Base-by-base conservation (phyloP, 2,888 invertebrate genomes). In the Coecobrya sp. region DNA sequence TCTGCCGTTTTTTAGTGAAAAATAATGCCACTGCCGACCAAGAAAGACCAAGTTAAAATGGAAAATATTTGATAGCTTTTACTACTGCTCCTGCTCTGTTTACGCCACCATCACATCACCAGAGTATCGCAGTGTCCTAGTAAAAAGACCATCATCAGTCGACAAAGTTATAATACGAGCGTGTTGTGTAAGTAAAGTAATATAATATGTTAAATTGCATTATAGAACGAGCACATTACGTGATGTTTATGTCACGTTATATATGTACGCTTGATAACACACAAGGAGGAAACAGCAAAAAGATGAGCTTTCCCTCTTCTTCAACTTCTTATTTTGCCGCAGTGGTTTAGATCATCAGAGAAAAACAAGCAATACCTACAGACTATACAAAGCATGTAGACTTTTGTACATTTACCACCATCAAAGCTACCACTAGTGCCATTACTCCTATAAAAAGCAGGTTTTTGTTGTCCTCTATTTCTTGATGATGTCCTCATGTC, bases 161-260 rank as follows among this genome's bases (percentile, higher is more conserved):
- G 16, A 79, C 11, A 76, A 76, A 76, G 70, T 73, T 42, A 73
- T 42, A 73, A 73, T 68, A 68, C 30, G 65, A 45, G 22, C 45
- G 42, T 76, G 42, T 76, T 45, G 73, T 76, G 45, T 76, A 19
- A 42, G 27, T 8, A 73, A 59, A 55, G 73, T 87, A 76, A 45
- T 59, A 55, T 87, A 52, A 62, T 84, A 89, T 89, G 89, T 68
- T 90, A 90, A 90, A 90, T 90, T 90, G 76, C 81, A 90, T 84
- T 90, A 90, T 82, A 62, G 62, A 82, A 82, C 59, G 62, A 82
- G 62, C 85, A 85, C 85, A 85, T 90, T 90, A 84, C 76, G 76
- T 84, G 84, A 84, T 90, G 90, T 90, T 90, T 90, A 90, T 90
- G 90, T 73, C 90, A 90, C 65, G 76, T 90, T 85, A 62, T 90